Conservation (phyloP, 2,113 vertebrate genomes). For the Lepisosteus oculatus region DNA sequence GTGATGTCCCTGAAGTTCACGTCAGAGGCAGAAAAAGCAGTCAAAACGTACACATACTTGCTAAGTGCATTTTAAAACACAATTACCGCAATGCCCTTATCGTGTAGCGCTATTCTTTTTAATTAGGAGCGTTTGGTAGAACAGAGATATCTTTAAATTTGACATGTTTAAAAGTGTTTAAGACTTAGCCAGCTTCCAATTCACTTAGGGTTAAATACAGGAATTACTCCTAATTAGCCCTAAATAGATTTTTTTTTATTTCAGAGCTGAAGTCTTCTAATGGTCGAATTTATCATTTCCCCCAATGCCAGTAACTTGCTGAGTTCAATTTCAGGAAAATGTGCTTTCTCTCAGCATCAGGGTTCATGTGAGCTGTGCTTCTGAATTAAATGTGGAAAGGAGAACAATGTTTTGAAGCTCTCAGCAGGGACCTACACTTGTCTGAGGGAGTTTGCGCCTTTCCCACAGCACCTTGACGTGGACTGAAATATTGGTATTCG, state of each 20-base stretch:
- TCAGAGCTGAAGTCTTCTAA: constrained; percentile 16
- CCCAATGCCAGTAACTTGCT: constrained; percentile 45
- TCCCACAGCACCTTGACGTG: constrained; percentile 65
- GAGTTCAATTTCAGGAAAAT: constrained; percentile 43
- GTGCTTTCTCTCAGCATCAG: constrained; percentile 27
- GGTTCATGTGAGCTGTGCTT: constrained; percentile 35
- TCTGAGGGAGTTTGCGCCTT: constrained; percentile 37
- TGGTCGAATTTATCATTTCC: constrained; percentile 32
- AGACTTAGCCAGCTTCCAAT: neutral
- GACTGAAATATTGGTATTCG: constrained; percentile 76
- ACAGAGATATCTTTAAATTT: neutral
- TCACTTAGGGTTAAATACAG: neutral
- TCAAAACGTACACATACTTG: constrained; percentile 23
- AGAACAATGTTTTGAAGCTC: constrained; percentile 47
- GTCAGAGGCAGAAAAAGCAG: too few species aligned
- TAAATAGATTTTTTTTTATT: constrained; percentile 31
- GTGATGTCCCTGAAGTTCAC: too few species aligned
- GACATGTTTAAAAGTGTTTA: too few species aligned
- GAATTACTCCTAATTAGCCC: constrained; percentile 27
- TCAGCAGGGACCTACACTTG: constrained; percentile 48
- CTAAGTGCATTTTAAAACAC: constrained; percentile 37
- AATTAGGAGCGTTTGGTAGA: neutral
- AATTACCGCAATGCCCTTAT: constrained; percentile 35
- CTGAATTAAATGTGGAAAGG: constrained; percentile 50
- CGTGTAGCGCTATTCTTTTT: neutral